phyloP scores from a whole-genome alignment of 2,888 invertebrate species.

The Dioctria rufipes region DNA sequence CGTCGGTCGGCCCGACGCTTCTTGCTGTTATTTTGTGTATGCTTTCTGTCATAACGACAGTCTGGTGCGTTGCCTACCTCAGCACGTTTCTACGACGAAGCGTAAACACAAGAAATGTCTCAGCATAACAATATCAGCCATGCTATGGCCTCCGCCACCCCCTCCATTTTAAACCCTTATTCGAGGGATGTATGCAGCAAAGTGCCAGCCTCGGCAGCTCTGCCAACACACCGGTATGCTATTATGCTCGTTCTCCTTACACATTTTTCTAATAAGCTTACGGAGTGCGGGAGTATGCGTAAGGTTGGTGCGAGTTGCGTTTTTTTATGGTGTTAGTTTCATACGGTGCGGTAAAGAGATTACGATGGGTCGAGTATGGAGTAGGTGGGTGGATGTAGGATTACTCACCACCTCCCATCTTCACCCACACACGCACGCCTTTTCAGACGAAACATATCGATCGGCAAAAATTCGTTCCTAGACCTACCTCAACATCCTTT shows the following conservation, averaged over 20 bases:
- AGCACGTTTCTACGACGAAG: conserved; percentile 46
- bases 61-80: conserved; percentile 52
- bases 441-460: conserved; percentile 60
- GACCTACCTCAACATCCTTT: conserved; percentile 59
- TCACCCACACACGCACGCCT: conserved; percentile 47
- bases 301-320: conserved; percentile 24
- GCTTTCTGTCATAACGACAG: conserved; percentile 49
- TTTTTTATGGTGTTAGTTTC: conserved; percentile 40
- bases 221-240: not conserved
- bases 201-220: conserved; percentile 19
- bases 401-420: conserved; percentile 22
- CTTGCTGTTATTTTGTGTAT: conserved; percentile 31
- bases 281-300: conserved; percentile 35
- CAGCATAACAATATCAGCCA: conserved; percentile 18
- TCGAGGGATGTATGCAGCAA: conserved; percentile 17
- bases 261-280: conserved; percentile 48
- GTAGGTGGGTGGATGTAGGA: not conserved
- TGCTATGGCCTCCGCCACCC: not conserved
- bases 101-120: conserved; percentile 52
- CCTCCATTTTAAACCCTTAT: not conserved
- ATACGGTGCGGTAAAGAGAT: not conserved
- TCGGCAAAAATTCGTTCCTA: conserved; percentile 56
- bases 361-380: not conserved
- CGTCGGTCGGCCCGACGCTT: conserved; percentile 17
- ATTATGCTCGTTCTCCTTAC: not conserved